Conservation (phyloP, 2,797 vertebrate species). For the Schizothorax lantsangensis region DNA sequence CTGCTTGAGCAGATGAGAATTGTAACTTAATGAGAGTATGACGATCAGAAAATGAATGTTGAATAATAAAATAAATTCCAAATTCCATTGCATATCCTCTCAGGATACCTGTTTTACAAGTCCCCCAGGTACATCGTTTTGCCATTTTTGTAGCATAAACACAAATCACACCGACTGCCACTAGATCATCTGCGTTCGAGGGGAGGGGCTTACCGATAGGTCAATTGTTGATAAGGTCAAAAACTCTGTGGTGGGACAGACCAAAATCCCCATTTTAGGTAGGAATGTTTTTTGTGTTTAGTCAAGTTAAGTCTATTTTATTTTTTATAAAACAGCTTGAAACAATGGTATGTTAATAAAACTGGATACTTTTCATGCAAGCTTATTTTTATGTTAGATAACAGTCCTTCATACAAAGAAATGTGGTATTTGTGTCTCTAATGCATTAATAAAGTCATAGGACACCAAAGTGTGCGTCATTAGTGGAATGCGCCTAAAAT, state of each 20-base stretch:
- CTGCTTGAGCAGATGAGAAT: too few species aligned
- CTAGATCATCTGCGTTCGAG: not conserved
- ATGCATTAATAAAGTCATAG: not conserved
- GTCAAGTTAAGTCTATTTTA: not conserved
- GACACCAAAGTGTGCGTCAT: not conserved
- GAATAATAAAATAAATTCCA: not conserved
- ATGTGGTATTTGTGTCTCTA: not conserved
- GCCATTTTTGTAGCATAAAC: too few species aligned
- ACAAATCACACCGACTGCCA: too few species aligned
- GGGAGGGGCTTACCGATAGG: too few species aligned
- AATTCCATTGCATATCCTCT: too few species aligned
- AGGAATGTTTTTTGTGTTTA: not conserved
- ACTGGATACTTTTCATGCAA: not conserved
- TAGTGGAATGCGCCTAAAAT: conserved; percentile 1
- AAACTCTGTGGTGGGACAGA: not conserved
- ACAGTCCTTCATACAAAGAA: not conserved
- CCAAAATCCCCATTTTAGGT: not conserved
- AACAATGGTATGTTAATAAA: not conserved
- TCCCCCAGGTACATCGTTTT: too few species aligned
- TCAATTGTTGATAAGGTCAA: not conserved
- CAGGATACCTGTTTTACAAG: not conserved
- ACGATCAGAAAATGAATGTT: too few species aligned
- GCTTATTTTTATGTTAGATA: not conserved
- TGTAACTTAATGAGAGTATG: too few species aligned
- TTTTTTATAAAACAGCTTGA: not conserved